A percentile compares a stretch with the other conserved stretches of the same genome.
phyloP scores from a whole-genome alignment of 2,797 vertebrate species.

The Amniataba percoides region DNA sequence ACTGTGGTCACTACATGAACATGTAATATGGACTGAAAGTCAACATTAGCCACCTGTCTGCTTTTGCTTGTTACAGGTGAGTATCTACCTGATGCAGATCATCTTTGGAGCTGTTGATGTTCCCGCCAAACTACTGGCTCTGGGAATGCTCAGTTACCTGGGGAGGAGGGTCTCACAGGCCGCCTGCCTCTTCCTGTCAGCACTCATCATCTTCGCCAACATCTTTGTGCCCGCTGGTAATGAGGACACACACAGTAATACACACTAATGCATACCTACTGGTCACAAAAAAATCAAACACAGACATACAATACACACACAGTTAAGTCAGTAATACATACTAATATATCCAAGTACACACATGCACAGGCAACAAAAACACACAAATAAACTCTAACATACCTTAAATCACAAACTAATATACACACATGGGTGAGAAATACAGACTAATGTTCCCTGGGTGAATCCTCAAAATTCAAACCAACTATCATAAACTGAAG shows the following conservation, averaged over 20 bases:
- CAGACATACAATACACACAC: not conserved
- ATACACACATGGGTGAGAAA: not conserved
- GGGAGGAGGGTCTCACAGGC: slow-evolving; percentile 82
- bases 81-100: slow-evolving; percentile 86
- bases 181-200: slow-evolving; percentile 81
- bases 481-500: not conserved
- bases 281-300: not conserved
- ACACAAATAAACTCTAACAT: not conserved
- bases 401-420: too few relatives aligned
- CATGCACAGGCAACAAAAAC: not conserved
- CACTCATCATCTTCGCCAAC: slow-evolving; percentile 82
- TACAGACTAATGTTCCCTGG: not conserved
- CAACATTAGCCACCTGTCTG: not conserved
- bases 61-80: slow-evolving; percentile 69
- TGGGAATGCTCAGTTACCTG: slow-evolving; percentile 79
- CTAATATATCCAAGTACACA: not conserved
- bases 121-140: slow-evolving; percentile 82
- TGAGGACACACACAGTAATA: not conserved
- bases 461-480: not conserved
- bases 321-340: not conserved
- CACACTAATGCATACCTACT: not conserved
- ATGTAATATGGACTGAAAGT: not conserved
- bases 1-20: not conserved
- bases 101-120: slow-evolving; percentile 86
- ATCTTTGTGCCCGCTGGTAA: slow-evolving; percentile 85